Evolutionary conservation across 1,140 invertebrate species (phyloP), one percentile per base, ranked within the genome.

Genomic region (Propsilocerus akamusi): DNA sequence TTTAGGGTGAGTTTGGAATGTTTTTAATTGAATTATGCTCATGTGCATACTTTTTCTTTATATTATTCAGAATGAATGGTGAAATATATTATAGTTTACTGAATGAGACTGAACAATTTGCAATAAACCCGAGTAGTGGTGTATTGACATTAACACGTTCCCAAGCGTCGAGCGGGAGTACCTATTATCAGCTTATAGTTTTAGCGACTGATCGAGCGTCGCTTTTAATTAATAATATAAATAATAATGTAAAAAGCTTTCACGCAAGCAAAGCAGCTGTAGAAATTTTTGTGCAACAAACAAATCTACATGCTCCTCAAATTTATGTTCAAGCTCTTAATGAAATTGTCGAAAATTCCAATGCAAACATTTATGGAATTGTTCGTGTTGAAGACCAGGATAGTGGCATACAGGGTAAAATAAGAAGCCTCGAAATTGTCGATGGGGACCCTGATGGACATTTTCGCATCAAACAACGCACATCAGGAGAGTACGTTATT

Each of bases 61-160:
- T 41, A 41, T n/a, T 41, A 41, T 41, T 41, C 34, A 41, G 22
- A 8, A 41, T n/a, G n/a, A n/a, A n/a, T n/a, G 89, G 90, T 2
- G 89, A 97, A 69, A 90, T 97, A 55, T 97, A 97, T 66, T 98
- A 96, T 64, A 94, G 86, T 65, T 83, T 97, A 55, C 70, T 75
- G n/a, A 76, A 91, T 52, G 68, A 74, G 14, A 89, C 81, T 5
- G 79, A 87, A 54, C 77, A 82, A 53, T 96, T 96, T 64, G 83
- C 88, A 5, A 80, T 96, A 50, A 88, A 97, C 69, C 90, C 92
- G 10, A 88, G 90, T 25, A 87, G 80, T 11, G 94, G 93, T 3
- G 77, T 90, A 8, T 77, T 97, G 30, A 83, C 85, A 3, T 71
- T 94, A 6, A 87, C 88, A 2, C 76, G 86, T 56, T 79, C 80